phyloP scores from a whole-genome alignment of 1,140 invertebrate species.

The Eciton burchellii region DNA sequence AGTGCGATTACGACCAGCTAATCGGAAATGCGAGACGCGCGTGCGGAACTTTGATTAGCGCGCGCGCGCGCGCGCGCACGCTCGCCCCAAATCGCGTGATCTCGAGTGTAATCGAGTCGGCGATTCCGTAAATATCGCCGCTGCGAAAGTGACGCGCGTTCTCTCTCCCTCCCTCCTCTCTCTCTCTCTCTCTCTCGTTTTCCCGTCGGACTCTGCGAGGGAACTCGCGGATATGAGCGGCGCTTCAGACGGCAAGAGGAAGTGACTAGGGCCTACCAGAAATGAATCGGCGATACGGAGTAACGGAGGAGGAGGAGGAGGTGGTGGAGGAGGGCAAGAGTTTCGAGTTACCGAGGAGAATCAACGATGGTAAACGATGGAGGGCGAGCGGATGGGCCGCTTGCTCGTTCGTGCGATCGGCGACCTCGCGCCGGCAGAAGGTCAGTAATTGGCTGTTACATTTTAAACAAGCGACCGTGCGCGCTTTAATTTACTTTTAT shows the following conservation, averaged over 20 bases:
- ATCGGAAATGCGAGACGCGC: constrained; percentile 1
- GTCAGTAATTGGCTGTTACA: constrained; percentile 77
- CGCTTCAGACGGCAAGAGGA: no score
- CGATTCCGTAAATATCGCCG: background rate
- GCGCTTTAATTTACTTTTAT: constrained; percentile 78
- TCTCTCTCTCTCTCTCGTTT: no score
- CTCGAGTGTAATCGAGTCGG: constrained; percentile 10
- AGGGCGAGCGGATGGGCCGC: no score
- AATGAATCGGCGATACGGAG: constrained; percentile 13
- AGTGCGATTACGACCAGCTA: background rate
- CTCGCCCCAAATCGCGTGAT: no score
- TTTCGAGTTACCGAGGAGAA: constrained; percentile 21
- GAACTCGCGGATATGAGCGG: background rate
- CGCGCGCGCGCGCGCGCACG: no score
- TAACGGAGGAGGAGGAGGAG: constrained; percentile 13
- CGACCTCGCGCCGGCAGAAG: constrained; percentile 40
- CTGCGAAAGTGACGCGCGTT: background rate
- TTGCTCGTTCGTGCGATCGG: constrained; percentile 53
- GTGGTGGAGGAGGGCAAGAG: no score
- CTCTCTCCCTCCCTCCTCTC: no score
- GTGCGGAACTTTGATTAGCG: constrained; percentile 13
- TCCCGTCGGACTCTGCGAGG: background rate
- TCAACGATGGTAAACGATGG: constrained; percentile 23
- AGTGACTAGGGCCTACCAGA: constrained; percentile 8
- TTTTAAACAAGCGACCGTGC: constrained; percentile 74